These are phyloP conservation scores for Drosophila stalkeri DNA, from an alignment of 2,888 invertebrate species.

Conservation along the genomic window DNA sequence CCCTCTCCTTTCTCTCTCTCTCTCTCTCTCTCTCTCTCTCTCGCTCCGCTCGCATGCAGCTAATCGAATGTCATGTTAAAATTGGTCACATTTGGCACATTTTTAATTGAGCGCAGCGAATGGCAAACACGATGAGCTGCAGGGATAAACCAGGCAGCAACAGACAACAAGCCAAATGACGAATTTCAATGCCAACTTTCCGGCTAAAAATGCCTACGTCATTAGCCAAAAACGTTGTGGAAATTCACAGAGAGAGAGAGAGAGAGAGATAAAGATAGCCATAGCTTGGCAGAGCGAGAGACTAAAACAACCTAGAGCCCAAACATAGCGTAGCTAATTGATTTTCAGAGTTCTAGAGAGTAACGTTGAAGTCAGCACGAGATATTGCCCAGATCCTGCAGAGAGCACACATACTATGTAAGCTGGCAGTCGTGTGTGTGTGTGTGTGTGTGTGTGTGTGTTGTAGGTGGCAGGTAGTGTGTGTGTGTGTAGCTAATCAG, in stretches of 20 bases:
- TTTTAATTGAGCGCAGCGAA: slow-evolving; percentile 75
- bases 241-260: slow-evolving; percentile 36
- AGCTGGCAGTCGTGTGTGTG: background rate
- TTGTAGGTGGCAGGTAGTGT: slow-evolving; percentile 47
- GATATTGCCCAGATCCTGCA: slow-evolving; percentile 55
- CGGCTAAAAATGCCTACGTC: slow-evolving; percentile 66
- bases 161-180: slow-evolving; percentile 62
- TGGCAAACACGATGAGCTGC: slow-evolving; percentile 50
- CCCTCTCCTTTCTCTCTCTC: background rate
- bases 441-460: slow-evolving; percentile 1
- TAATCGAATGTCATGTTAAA: slow-evolving; percentile 59
- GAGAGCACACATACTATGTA: slow-evolving; percentile 20
- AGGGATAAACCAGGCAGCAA: slow-evolving; percentile 37
- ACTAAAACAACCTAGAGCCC: slow-evolving; percentile 31
- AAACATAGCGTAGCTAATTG: slow-evolving; percentile 75
- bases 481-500: slow-evolving; percentile 64
- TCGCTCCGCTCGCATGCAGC: background rate
- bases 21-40: background rate
- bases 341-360: slow-evolving; percentile 68
- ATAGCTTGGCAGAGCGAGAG: background rate
- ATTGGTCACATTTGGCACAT: slow-evolving; percentile 67
- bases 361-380: slow-evolving; percentile 60
- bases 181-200: slow-evolving; percentile 50
- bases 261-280: slow-evolving; percentile 4
- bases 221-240: slow-evolving; percentile 59